A percentile compares a stretch with the other conserved stretches of the same genome.
These are phyloP conservation scores for Drosophila orosa DNA, from an alignment of 1,140 invertebrate genomes.

Conservation along the genomic window DNA sequence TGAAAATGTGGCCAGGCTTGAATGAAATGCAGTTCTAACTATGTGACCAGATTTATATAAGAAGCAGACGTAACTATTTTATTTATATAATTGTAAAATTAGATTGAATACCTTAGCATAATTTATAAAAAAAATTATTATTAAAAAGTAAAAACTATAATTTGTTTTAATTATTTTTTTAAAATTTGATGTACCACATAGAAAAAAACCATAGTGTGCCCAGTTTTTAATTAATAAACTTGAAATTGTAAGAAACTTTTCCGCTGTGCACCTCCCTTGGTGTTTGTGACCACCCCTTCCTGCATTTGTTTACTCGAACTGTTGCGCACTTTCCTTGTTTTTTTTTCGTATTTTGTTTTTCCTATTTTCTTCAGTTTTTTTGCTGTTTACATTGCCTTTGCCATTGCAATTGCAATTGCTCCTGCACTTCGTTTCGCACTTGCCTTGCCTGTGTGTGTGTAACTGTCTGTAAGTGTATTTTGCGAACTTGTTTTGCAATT, in stretches of 20 bases:
- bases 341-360: constrained; percentile 6
- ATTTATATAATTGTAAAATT: no score
- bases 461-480: constrained; percentile 22
- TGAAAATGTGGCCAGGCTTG: neutral
- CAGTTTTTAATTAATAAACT: neutral
- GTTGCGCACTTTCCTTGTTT: constrained; percentile 36
- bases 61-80: neutral
- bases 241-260: neutral
- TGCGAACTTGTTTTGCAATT: constrained; percentile 71
- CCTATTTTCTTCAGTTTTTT: constrained; percentile 26
- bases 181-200: neutral
- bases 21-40: neutral
- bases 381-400: constrained; percentile 35
- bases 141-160: no score
- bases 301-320: constrained; percentile 27
- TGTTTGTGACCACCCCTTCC: constrained; percentile 4
- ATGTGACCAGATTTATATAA: neutral
- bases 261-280: neutral
- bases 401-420: constrained; percentile 37
- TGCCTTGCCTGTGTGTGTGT: neutral
- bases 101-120: no score
- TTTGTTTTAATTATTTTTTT: neutral
- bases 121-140: no score
- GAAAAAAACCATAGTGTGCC: neutral
- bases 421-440: constrained; percentile 49